Percentiles rank a stretch among this genome's conserved stretches.
These are phyloP conservation scores for Montipora cactus DNA, from an alignment of 64 coral and sea anemone genomes.

Conservation along the genomic window DNA sequence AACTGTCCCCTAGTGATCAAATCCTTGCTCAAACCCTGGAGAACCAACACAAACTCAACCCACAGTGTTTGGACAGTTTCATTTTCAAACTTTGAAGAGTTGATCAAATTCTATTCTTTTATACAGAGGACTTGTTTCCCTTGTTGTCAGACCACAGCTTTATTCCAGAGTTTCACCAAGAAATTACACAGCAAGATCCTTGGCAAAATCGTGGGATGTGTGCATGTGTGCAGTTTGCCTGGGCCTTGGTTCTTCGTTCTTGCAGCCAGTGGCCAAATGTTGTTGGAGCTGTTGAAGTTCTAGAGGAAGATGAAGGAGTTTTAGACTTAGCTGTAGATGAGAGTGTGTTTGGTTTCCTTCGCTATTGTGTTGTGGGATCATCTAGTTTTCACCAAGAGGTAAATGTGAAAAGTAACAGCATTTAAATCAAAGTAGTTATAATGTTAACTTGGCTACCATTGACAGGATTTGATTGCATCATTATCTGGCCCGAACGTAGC, in stretches of 20 bases:
- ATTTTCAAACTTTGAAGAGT: background rate
- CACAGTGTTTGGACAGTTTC: too few species aligned
- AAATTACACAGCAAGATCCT: conserved; percentile 46
- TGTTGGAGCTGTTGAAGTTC: conserved; percentile 83
- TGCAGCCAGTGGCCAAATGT: conserved; percentile 92
- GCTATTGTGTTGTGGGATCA: conserved; percentile 72
- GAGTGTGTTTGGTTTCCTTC: conserved; percentile 82
- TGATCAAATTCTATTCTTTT: background rate
- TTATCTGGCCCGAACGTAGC: too few species aligned
- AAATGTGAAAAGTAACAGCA: background rate
- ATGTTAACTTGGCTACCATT: too few species aligned
- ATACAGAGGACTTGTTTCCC: conserved; percentile 77
- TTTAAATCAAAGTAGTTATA: too few species aligned
- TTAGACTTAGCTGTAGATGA: conserved; percentile 85
- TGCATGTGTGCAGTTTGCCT: conserved; percentile 79
- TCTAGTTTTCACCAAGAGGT: conserved; percentile 95
- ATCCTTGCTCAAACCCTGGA: too few species aligned
- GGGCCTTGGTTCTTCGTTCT: conserved; percentile 84
- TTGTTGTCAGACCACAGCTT: conserved; percentile 88
- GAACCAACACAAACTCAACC: too few species aligned
- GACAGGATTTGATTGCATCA: too few species aligned
- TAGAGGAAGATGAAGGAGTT: conserved; percentile 88
- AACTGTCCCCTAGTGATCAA: too few species aligned
- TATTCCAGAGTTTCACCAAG: conserved; percentile 89
- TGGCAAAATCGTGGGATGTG: conserved; percentile 81